Evolutionary conservation across 2,113 vertebrate genomes (phyloP).

Genomic region (Sporophila hypoxantha): DNA sequence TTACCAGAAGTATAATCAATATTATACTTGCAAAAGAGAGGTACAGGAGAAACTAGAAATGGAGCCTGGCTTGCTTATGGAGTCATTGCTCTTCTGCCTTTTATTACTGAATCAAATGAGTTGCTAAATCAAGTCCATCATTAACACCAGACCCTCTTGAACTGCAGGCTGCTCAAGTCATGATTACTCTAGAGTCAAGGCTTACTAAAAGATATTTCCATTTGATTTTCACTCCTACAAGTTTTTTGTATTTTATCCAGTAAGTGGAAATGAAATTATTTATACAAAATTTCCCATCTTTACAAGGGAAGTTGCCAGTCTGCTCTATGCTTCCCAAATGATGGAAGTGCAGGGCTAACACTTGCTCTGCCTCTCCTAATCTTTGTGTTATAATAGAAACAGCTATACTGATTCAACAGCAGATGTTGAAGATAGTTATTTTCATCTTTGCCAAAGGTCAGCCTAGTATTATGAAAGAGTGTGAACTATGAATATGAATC

Average conservation of each 20-base stretch:
- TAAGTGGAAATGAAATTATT: background rate
- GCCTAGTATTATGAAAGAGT: background rate
- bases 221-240: background rate
- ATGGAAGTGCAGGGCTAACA: background rate
- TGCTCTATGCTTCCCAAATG: background rate
- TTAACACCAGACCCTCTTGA: background rate
- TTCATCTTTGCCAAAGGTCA: background rate
- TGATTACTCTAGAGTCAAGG: background rate
- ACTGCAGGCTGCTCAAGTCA: background rate
- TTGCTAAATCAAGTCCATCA: background rate
- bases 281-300: background rate
- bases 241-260: background rate
- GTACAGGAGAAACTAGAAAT: background rate
- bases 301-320: background rate
- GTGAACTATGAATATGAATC: background rate
- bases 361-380: background rate
- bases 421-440: background rate
- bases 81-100: background rate
- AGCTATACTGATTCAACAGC: background rate
- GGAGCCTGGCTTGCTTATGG: background rate
- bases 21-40: background rate
- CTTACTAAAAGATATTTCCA: background rate
- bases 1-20: background rate
- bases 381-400: background rate
- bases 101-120: background rate